A percentile compares a stretch with the other conserved stretches of the same genome.
Conservation (phyloP, 2,797 vertebrate species). For the Capromys pilorides region DNA sequence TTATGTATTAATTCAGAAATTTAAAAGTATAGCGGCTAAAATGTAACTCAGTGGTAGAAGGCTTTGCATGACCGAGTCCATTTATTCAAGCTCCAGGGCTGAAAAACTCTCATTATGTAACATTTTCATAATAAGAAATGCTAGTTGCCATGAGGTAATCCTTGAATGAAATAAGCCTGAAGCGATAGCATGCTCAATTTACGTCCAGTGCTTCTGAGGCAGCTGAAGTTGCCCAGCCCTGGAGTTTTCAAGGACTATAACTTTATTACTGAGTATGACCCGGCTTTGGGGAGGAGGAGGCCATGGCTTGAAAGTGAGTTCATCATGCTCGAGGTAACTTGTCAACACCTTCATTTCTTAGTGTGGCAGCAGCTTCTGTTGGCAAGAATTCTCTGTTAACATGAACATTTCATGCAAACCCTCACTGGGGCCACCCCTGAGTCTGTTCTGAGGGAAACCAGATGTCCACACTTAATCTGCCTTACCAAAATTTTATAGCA, state of each 20-base stretch:
- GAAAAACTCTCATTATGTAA: background rate
- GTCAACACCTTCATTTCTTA: background rate
- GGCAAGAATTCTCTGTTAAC: background rate
- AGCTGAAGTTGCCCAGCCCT: background rate
- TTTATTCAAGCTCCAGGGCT: background rate
- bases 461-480: background rate
- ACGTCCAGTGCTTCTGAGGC: background rate
- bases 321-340: background rate
- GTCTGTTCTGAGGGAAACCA: background rate
- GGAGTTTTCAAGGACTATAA: background rate
- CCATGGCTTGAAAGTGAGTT: background rate
- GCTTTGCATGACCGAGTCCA: background rate
- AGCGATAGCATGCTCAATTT: background rate
- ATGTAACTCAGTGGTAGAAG: background rate
- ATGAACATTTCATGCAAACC: background rate
- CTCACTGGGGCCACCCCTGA: background rate
- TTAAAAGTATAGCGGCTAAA: background rate
- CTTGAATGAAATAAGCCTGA: background rate
- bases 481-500: background rate
- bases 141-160: background rate
- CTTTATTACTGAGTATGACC: background rate
- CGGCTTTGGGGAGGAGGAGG: background rate
- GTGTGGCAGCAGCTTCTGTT: background rate
- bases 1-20: background rate
- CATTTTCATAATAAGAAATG: background rate